Conservation (phyloP, 1,140 invertebrate genomes). For the Aethina tumida region DNA sequence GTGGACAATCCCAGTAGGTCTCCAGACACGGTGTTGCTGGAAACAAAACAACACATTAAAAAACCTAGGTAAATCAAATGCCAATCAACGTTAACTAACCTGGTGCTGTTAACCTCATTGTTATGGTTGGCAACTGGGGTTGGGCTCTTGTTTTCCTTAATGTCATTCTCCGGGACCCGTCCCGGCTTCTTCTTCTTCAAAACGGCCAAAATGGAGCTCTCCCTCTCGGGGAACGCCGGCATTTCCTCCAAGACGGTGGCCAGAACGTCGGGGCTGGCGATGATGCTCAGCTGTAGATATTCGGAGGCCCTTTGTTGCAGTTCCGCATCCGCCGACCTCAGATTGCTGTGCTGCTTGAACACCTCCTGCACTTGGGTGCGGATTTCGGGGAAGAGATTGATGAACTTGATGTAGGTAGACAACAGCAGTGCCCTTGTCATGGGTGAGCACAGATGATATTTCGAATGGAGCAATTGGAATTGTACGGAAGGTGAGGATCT, state of each 20-base stretch:
- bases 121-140: conserved; percentile 53
- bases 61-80: too few relatives aligned
- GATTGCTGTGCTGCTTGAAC: conserved; percentile 90
- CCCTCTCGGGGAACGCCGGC: conserved; percentile 98
- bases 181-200: conserved; percentile 98
- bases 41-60: conserved; percentile 10
- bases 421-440: conserved; percentile 91
- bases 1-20: conserved; percentile 80
- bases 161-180: conserved; percentile 74
- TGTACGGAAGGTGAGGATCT: conserved; percentile 92
- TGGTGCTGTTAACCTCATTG: conserved; percentile 47
- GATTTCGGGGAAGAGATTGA: conserved; percentile 99
- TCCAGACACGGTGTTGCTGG: conserved; percentile 52
- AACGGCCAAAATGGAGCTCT: conserved; percentile 94
- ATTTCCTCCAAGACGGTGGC: conserved; percentile 99
- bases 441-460: conserved; percentile 96
- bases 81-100: conserved; percentile 29
- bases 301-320: conserved; percentile 97
- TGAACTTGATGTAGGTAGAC: conserved; percentile 98
- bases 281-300: conserved; percentile 92
- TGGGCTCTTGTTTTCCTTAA: conserved; percentile 69
- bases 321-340: conserved; percentile 95
- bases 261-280: conserved; percentile 94
- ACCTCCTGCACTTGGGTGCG: conserved; percentile 94
- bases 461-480: conserved; percentile 95